phyloP scores from a whole-genome alignment of 2,888 invertebrate genomes.

The Leptinotarsa haldemani region DNA sequence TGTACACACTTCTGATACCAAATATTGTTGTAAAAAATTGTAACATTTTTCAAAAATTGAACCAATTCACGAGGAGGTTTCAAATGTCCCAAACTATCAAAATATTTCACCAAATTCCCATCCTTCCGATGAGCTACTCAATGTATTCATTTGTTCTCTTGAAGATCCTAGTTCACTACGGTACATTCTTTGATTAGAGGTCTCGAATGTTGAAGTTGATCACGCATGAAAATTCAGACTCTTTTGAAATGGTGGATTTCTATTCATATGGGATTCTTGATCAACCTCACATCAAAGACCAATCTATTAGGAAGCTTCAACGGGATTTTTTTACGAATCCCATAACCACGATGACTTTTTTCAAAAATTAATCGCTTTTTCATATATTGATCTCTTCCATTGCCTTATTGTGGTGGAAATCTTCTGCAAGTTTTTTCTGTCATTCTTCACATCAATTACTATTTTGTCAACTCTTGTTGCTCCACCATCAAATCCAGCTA shows the following conservation, averaged over 20 bases:
- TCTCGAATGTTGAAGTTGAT: too few species aligned
- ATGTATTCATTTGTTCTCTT: too few species aligned
- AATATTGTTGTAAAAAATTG: slow-evolving; percentile 24
- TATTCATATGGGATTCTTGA: slow-evolving; percentile 29
- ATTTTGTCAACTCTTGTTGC: not conserved
- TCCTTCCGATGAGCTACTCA: too few species aligned
- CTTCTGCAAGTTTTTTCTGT: not conserved
- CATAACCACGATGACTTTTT: slow-evolving; percentile 1
- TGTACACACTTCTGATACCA: slow-evolving; percentile 26
- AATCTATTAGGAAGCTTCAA: slow-evolving; percentile 34
- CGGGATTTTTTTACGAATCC: slow-evolving; percentile 24
- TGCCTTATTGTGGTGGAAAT: not conserved
- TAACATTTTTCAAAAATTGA: not conserved
- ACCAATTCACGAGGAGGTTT: slow-evolving; percentile 34
- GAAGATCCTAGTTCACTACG: too few species aligned
- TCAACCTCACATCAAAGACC: slow-evolving; percentile 37
- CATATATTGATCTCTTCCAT: not conserved
- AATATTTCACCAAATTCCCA: not conserved
- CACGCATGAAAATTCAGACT: slow-evolving; percentile 17
- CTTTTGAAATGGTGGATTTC: slow-evolving; percentile 43
- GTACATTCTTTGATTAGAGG: too few species aligned
- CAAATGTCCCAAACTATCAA: slow-evolving; percentile 43
- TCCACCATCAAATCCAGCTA: slow-evolving; percentile 43
- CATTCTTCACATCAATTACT: not conserved
- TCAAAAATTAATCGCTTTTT: slow-evolving; percentile 25